Evolutionary conservation across 1,140 invertebrate species (phyloP).

Genomic region (Drosophila athabasca): DNA sequence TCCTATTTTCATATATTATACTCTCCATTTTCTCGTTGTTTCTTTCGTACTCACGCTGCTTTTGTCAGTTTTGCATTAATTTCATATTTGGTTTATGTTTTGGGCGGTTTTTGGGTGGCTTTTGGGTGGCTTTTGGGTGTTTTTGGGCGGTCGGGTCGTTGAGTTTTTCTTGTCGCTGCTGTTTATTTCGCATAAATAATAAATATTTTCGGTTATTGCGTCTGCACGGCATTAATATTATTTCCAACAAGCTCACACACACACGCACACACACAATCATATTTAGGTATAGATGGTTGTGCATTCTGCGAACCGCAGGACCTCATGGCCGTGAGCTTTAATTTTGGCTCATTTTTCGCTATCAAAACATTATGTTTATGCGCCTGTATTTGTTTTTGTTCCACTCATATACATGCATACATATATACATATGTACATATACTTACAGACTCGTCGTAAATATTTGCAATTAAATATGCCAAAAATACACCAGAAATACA

Average conservation of each 20-base stretch:
- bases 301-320: slow-evolving; percentile 61
- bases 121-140: slow-evolving; percentile 1
- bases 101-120: not conserved
- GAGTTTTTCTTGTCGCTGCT: slow-evolving; percentile 65
- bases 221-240: slow-evolving; percentile 80
- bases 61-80: slow-evolving; percentile 82
- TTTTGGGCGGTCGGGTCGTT: slow-evolving; percentile 4
- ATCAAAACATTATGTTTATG: slow-evolving; percentile 72
- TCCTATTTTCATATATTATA: slow-evolving; percentile 46
- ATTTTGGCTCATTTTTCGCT: slow-evolving; percentile 80
- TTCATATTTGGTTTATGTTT: slow-evolving; percentile 69
- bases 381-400: slow-evolving; percentile 68
- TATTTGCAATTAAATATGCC: slow-evolving; percentile 80
- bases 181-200: slow-evolving; percentile 82
- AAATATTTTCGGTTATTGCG: slow-evolving; percentile 81
- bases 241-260: slow-evolving; percentile 46
- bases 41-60: slow-evolving; percentile 49
- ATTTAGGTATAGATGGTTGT: slow-evolving; percentile 24
- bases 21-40: slow-evolving; percentile 46
- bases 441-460: slow-evolving; percentile 44
- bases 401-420: slow-evolving; percentile 35
- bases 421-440: slow-evolving; percentile 13
- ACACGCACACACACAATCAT: slow-evolving; percentile 10
- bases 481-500: slow-evolving; percentile 39
- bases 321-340: slow-evolving; percentile 73